phyloP scores from a whole-genome alignment of 2,797 vertebrate species.

The Sebastes alutus region DNA sequence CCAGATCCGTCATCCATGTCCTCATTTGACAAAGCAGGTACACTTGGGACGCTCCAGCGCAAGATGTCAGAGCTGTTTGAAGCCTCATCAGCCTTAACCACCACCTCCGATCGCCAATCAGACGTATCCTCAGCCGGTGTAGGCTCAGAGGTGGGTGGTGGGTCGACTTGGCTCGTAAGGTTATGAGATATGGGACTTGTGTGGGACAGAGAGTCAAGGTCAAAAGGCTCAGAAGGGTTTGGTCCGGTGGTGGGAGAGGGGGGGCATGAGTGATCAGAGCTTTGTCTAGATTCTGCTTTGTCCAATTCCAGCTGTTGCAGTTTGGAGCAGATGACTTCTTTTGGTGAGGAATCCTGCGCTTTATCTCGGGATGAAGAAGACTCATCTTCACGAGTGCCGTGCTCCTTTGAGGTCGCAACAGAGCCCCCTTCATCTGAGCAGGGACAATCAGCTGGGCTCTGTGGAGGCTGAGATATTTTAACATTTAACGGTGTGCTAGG shows the following conservation, averaged over 20 bases:
- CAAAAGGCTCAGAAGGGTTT: not conserved
- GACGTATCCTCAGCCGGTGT: slow-evolving; percentile 9
- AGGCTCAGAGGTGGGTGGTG: slow-evolving; percentile 22
- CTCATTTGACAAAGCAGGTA: slow-evolving; percentile 21
- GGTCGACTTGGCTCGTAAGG: not conserved
- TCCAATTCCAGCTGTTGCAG: slow-evolving; percentile 1
- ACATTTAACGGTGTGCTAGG: slow-evolving; percentile 2
- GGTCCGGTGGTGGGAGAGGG: not conserved
- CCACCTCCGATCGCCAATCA: not conserved
- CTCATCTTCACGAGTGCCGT: not conserved
- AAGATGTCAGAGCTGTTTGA: slow-evolving; percentile 1
- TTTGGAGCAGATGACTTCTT: not conserved
- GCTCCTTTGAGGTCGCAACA: slow-evolving; percentile 11
- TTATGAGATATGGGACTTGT: not conserved
- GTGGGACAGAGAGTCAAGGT: not conserved
- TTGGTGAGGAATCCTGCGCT: not conserved
- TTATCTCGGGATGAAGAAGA: not conserved
- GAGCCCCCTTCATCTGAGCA: slow-evolving; percentile 19
- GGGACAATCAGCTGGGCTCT: slow-evolving; percentile 24
- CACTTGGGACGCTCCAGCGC: not conserved
- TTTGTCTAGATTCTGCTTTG: not conserved
- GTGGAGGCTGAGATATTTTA: not conserved
- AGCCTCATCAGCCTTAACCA: slow-evolving; percentile 6
- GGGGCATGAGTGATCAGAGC: not conserved
- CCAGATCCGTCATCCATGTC: not conserved